phyloP scores from a whole-genome alignment of 35 echinoderm and acorn worm species.

The Patiria miniata region DNA sequence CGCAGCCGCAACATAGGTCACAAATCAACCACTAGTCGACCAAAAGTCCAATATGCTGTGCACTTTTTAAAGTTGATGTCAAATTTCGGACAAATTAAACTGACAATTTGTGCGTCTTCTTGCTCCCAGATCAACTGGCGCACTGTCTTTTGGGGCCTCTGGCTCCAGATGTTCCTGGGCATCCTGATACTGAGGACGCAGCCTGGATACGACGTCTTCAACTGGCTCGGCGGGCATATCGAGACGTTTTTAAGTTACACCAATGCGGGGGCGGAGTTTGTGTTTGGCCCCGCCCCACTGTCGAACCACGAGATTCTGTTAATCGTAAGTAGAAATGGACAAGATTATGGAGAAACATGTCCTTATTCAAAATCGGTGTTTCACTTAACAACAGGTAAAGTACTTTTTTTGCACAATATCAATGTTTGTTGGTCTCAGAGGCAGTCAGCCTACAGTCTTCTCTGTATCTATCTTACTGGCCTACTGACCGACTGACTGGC shows the following conservation, averaged over 20 bases:
- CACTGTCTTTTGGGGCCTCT: constrained; percentile 93
- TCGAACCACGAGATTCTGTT: constrained; percentile 69
- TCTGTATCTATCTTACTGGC: no score
- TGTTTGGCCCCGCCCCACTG: constrained; percentile 79
- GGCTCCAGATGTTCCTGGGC: constrained; percentile 84
- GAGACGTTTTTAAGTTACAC: constrained; percentile 88
- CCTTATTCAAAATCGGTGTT: background rate
- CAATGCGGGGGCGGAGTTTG: constrained; percentile 81
- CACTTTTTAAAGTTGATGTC: background rate
- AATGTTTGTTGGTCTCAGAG: no score
- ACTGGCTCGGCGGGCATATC: constrained; percentile 77
- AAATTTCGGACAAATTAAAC: background rate
- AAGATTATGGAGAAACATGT: no score
- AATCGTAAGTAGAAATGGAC: constrained; percentile 53
- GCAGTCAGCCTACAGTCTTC: no score
- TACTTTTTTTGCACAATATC: no score
- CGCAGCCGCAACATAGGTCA: no score
- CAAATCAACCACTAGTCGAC: no score
- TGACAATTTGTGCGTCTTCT: background rate
- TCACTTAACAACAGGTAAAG: no score
- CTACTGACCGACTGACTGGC: no score
- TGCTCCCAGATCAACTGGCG: constrained; percentile 79
- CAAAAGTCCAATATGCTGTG: no score
- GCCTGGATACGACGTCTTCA: constrained; percentile 70
- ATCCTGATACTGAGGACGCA: constrained; percentile 83